Percentiles rank a stretch among this genome's conserved stretches.
Evolutionary conservation across 2,888 invertebrate genomes (phyloP).

Genomic region (Carpatolechia fugitivella): DNA sequence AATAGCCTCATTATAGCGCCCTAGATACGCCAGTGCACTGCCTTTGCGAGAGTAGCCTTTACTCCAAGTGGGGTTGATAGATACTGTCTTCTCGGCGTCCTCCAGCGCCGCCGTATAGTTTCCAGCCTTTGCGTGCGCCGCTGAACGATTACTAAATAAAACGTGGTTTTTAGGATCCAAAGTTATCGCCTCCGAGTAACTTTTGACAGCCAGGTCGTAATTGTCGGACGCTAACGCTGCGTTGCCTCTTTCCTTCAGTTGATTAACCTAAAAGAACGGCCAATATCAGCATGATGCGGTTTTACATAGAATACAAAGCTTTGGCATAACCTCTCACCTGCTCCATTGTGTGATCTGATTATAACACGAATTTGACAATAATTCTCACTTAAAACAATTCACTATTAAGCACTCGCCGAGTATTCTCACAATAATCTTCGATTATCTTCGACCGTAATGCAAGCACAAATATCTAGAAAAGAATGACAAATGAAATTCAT

Average conservation of each 20-base stretch:
- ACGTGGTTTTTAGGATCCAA: constrained; percentile 92
- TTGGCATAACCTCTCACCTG: constrained; percentile 70
- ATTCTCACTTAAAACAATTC: constrained; percentile 9
- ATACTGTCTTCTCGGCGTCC: constrained; percentile 92
- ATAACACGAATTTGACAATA: not conserved
- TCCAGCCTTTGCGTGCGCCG: constrained; percentile 90
- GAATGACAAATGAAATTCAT: constrained; percentile 31
- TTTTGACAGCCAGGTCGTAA: constrained; percentile 87
- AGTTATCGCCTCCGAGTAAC: constrained; percentile 89
- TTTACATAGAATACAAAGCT: constrained; percentile 34
- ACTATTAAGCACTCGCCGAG: not conserved
- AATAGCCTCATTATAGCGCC: constrained; percentile 86
- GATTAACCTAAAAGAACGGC: constrained; percentile 82
- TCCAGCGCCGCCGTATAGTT: constrained; percentile 86
- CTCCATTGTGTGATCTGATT: constrained; percentile 49
- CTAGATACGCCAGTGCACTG: constrained; percentile 88
- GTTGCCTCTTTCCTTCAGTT: constrained; percentile 93
- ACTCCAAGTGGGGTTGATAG: constrained; percentile 90
- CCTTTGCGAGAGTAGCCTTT: constrained; percentile 95
- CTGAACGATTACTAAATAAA: constrained; percentile 94
- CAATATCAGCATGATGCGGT: constrained; percentile 23
- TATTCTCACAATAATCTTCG: constrained; percentile 11
- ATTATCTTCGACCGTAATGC: constrained; percentile 19
- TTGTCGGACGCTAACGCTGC: constrained; percentile 88
- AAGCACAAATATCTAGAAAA: constrained; percentile 26